Evolutionary conservation across 2,113 vertebrate species (phyloP).

Genomic region (Notothenia rossii): DNA sequence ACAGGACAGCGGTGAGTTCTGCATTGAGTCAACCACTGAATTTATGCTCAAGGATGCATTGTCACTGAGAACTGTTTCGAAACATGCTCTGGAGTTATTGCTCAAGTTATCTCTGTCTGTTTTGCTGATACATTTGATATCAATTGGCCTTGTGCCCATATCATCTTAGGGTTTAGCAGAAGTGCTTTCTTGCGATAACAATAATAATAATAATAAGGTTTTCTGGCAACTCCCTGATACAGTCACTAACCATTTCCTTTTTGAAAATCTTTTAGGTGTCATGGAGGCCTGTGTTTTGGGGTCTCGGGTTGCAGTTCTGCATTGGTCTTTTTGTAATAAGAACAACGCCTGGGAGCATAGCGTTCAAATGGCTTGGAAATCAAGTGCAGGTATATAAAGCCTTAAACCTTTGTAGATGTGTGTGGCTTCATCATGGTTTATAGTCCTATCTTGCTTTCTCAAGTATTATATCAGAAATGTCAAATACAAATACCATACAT

Average conservation of each 20-base stretch:
- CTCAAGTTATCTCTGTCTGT: conserved; percentile 52
- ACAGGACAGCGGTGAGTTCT: conserved; percentile 86
- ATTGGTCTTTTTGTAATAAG: conserved; percentile 93
- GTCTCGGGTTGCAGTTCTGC: conserved; percentile 91
- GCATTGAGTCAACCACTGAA: neutral
- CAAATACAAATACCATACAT: neutral
- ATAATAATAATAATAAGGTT: neutral
- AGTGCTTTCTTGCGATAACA: conserved; percentile 47
- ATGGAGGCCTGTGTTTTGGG: conserved; percentile 92
- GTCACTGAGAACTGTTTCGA: conserved; percentile 24
- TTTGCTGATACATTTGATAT: conserved; percentile 66
- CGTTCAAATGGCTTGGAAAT: conserved; percentile 92
- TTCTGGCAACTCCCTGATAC: conserved; percentile 11
- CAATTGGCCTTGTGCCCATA: conserved; percentile 35
- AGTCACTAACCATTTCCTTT: neutral
- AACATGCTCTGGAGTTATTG: conserved; percentile 5
- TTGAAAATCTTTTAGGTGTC: conserved; percentile 80
- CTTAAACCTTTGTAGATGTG: too few relatives aligned
- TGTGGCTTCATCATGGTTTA: neutral
- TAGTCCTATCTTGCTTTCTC: too few relatives aligned
- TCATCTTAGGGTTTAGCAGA: conserved; percentile 41
- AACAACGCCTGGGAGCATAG: conserved; percentile 86
- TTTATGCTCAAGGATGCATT: neutral
- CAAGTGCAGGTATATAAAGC: conserved; percentile 89
- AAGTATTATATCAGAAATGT: neutral